Evolutionary conservation across 2,888 invertebrate genomes (phyloP).

Genomic region (Callinectes sapidus): DNA sequence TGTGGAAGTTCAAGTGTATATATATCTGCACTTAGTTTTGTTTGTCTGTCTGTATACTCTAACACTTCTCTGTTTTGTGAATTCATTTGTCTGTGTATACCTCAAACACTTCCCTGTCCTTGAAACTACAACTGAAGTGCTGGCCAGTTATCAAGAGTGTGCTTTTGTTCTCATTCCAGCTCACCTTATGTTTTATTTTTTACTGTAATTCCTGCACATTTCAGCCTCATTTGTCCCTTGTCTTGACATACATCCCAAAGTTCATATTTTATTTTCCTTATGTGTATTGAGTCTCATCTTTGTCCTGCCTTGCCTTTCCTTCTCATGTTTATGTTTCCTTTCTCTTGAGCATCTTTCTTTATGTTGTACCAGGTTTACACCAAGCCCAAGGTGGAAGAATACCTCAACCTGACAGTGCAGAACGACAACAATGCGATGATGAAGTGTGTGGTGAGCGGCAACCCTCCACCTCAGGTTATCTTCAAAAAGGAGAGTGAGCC

Average conservation of each 20-base stretch:
- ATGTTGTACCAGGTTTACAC: slow-evolving; percentile 79
- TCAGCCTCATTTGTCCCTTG: no score
- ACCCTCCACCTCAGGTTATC: slow-evolving; percentile 86
- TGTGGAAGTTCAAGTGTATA: slow-evolving; percentile 32
- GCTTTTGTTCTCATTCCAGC: no score
- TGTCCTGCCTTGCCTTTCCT: neutral
- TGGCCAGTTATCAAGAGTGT: no score
- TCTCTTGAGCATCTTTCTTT: neutral
- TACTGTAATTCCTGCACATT: no score
- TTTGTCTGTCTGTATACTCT: neutral
- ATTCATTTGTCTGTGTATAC: neutral
- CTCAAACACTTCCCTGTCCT: neutral
- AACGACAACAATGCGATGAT: slow-evolving; percentile 82
- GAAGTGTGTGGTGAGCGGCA: slow-evolving; percentile 83
- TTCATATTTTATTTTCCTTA: neutral
- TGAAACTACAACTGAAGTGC: neutral
- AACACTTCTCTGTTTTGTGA: no score
- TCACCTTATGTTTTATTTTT: no score
- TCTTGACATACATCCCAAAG: no score
- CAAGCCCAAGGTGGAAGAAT: slow-evolving; percentile 87
- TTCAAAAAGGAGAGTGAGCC: slow-evolving; percentile 85
- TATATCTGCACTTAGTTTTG: neutral
- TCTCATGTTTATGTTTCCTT: neutral
- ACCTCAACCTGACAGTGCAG: slow-evolving; percentile 84
- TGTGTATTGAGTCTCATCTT: neutral